Evolutionary conservation across 2,888 invertebrate genomes (phyloP).

Genomic region (Leptopilina drosophilae): DNA sequence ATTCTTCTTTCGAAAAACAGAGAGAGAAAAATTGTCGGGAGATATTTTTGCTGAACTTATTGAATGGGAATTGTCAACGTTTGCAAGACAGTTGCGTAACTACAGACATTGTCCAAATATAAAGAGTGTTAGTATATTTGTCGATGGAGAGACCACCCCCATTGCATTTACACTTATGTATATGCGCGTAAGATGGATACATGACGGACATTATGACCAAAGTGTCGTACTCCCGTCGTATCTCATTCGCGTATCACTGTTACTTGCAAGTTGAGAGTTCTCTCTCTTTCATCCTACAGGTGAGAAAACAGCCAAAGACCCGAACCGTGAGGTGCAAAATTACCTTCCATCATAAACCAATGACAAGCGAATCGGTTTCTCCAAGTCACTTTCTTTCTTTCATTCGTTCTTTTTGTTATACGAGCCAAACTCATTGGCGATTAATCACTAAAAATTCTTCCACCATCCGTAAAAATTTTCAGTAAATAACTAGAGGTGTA

Average conservation of each 20-base stretch:
- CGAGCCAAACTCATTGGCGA: background rate
- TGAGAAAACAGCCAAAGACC: conserved; percentile 14
- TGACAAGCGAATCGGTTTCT: conserved; percentile 33
- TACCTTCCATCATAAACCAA: conserved; percentile 12
- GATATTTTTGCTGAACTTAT: too few species aligned
- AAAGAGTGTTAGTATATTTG: conserved; percentile 21
- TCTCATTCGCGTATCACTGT: conserved; percentile 65
- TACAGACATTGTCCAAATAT: conserved; percentile 3
- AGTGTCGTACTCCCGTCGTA: conserved; percentile 63
- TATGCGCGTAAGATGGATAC: conserved; percentile 53
- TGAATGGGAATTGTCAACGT: background rate
- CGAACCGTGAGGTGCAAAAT: background rate
- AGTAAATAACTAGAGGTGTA: background rate
- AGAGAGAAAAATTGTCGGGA: too few species aligned
- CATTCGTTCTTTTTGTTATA: background rate
- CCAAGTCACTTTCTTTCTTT: conserved; percentile 18
- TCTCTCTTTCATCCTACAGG: conserved; percentile 27
- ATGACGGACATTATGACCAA: conserved; percentile 62
- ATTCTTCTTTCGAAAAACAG: too few species aligned
- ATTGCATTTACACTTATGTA: conserved; percentile 55
- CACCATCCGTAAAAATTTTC: background rate
- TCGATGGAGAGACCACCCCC: conserved; percentile 65
- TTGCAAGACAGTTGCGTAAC: too few species aligned
- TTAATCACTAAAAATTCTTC: too few species aligned
- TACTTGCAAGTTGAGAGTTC: conserved; percentile 13